phyloP scores from a whole-genome alignment of 2,797 vertebrate genomes.

The Odontamblyopus lacepedii region DNA sequence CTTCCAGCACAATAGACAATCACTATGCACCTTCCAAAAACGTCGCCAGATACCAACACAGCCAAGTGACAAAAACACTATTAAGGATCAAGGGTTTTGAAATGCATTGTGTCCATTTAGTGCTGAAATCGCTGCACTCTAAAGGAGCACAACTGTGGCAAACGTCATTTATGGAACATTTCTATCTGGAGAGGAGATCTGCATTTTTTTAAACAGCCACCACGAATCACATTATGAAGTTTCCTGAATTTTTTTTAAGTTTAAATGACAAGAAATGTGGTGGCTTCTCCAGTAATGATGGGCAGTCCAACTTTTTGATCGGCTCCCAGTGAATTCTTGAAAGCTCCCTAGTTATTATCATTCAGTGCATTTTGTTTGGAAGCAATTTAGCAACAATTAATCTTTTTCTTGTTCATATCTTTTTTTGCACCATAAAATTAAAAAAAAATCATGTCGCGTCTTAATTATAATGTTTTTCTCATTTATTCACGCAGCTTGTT shows the following conservation, averaged over 20 bases:
- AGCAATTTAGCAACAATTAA: neutral
- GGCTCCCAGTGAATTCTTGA: neutral
- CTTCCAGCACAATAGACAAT: neutral
- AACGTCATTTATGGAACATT: neutral
- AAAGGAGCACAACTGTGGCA: neutral
- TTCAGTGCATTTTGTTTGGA: neutral
- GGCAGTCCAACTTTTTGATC: neutral
- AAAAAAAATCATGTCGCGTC: neutral
- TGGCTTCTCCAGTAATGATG: neutral
- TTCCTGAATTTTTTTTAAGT: neutral
- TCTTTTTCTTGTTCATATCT: neutral
- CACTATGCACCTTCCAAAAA: neutral
- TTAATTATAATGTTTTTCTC: neutral
- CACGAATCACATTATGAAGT: too few relatives aligned
- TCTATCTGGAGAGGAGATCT: neutral
- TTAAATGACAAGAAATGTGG: neutral
- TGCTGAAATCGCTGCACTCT: neutral
- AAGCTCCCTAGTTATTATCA: too few relatives aligned
- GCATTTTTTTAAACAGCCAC: too few relatives aligned
- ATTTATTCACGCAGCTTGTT: neutral
- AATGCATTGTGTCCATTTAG: neutral
- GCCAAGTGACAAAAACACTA: neutral
- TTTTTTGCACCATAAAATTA: neutral
- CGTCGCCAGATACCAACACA: neutral
- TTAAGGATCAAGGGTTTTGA: neutral